Conservation (phyloP, 2,113 vertebrate genomes). For the Cepphus grylle region DNA sequence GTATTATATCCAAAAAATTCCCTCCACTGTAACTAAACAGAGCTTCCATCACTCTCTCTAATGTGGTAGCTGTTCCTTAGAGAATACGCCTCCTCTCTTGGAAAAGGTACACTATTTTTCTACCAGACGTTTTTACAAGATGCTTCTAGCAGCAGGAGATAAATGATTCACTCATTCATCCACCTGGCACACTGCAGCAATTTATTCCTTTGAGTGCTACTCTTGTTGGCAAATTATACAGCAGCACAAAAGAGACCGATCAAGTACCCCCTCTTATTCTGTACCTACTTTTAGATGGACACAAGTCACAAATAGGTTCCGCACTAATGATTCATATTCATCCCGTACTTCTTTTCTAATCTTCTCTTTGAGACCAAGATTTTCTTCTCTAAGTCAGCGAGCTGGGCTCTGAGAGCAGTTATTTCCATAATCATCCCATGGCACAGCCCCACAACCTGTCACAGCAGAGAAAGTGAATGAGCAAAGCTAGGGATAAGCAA, state of each 20-base stretch:
- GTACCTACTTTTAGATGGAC: slow-evolving; percentile 76
- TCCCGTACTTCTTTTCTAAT: slow-evolving; percentile 66
- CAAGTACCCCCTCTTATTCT: background rate
- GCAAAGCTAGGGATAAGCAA: background rate
- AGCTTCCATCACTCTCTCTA: background rate
- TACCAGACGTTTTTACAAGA: background rate
- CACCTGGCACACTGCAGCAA: background rate
- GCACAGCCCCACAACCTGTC: slow-evolving; percentile 62
- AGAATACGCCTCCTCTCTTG: background rate
- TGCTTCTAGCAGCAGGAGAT: slow-evolving; percentile 28
- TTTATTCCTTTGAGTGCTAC: background rate
- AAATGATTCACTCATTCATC: slow-evolving; percentile 32
- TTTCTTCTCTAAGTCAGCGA: slow-evolving; percentile 71
- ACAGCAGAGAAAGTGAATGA: background rate
- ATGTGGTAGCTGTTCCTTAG: background rate
- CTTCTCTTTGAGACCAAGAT: slow-evolving; percentile 46
- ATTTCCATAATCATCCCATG: slow-evolving; percentile 75
- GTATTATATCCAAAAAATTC: background rate
- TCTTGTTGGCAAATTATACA: background rate
- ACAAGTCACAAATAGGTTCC: slow-evolving; percentile 70
- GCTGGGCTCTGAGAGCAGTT: slow-evolving; percentile 67
- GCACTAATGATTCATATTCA: slow-evolving; percentile 71
- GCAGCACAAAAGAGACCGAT: background rate
- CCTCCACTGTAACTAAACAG: background rate
- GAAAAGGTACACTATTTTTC: slow-evolving; percentile 10